Evolutionary conservation across 2,888 invertebrate species (phyloP).

Genomic region (Oegoconia quadripuncta): DNA sequence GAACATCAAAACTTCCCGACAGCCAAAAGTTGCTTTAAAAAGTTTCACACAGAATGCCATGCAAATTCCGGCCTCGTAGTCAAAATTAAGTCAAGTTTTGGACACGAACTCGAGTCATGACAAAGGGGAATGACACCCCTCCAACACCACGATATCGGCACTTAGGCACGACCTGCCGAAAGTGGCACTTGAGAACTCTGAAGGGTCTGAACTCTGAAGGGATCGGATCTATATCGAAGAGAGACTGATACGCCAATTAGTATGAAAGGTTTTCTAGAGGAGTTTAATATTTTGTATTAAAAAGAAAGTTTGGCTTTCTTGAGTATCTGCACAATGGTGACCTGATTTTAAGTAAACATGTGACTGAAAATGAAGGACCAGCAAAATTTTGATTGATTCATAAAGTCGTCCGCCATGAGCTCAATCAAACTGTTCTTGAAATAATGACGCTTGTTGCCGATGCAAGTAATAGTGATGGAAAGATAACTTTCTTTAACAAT

Average conservation of each 20-base stretch:
- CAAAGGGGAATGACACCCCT: slow-evolving; percentile 14
- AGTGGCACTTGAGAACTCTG: slow-evolving; percentile 7
- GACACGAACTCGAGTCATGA: slow-evolving; percentile 25
- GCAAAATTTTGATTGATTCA: too few species aligned
- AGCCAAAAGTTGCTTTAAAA: neutral
- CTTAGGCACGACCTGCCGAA: slow-evolving; percentile 33
- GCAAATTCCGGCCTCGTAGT: slow-evolving; percentile 25
- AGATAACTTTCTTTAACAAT: too few species aligned
- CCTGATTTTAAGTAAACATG: too few species aligned
- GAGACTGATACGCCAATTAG: neutral
- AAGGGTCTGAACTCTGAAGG: neutral
- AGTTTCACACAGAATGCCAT: slow-evolving; percentile 3
- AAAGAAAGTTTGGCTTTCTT: too few species aligned
- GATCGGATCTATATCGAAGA: neutral
- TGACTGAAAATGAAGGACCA: too few species aligned
- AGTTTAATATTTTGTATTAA: too few species aligned
- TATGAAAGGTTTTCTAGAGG: neutral
- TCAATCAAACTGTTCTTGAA: too few species aligned
- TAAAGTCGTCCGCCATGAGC: too few species aligned
- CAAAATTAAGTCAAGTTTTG: slow-evolving; percentile 37
- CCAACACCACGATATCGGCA: slow-evolving; percentile 28
- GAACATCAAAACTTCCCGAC: too few species aligned
- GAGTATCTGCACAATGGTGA: too few species aligned
- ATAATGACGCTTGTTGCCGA: too few species aligned
- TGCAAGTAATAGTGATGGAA: too few species aligned